Conservation (phyloP, 2,113 vertebrate genomes). For the Sprattus sprattus region DNA sequence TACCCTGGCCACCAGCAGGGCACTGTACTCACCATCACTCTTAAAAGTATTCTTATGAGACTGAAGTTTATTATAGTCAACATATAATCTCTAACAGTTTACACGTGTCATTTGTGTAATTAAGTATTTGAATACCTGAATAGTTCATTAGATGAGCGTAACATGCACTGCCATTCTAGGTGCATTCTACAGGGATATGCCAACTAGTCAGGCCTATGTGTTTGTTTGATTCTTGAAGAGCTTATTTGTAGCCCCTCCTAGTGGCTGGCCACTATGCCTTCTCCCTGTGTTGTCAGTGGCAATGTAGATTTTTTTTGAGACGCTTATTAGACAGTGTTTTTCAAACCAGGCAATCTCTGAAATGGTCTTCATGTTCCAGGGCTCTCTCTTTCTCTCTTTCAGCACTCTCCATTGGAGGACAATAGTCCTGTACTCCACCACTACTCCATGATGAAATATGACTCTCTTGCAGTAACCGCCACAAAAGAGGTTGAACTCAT, state of each 20-base stretch:
- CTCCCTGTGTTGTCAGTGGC: conserved; percentile 33
- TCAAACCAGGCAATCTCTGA: neutral
- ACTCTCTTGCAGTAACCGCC: conserved; percentile 8
- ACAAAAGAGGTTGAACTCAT: conserved; percentile 52
- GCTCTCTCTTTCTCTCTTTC: neutral
- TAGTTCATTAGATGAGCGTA: neutral
- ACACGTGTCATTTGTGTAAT: neutral
- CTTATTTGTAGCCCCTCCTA: conserved; percentile 71
- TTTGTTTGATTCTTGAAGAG: conserved; percentile 44
- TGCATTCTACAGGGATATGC: conserved; percentile 2
- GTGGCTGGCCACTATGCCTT: conserved; percentile 61
- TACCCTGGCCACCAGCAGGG: neutral
- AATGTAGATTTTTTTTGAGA: conserved; percentile 15
- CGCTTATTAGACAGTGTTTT: neutral
- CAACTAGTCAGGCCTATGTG: conserved; percentile 29
- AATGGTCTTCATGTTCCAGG: neutral
- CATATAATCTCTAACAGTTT: neutral
- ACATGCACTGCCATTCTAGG: neutral
- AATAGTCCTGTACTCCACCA: neutral
- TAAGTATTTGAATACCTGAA: neutral
- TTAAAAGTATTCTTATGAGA: neutral
- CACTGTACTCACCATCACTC: neutral
- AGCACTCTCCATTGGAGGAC: neutral
- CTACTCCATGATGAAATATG: neutral
- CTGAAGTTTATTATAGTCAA: neutral